Evolutionary conservation across 2,797 vertebrate genomes (phyloP).

Genomic region (Okamejei kenojei): DNA sequence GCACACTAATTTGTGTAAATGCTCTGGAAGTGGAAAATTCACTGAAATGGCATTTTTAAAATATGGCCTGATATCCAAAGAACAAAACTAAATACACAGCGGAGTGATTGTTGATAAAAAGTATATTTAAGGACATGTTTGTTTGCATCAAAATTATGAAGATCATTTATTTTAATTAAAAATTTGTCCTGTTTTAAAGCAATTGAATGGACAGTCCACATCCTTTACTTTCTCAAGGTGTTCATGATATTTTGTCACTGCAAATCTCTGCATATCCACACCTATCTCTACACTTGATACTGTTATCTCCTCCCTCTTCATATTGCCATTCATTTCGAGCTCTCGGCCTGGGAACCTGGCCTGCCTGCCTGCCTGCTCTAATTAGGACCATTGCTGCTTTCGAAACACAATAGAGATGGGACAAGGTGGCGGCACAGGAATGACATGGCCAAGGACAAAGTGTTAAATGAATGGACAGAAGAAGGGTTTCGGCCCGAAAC

Average conservation of each 20-base stretch:
- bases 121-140: background rate
- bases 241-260: background rate
- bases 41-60: background rate
- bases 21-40: background rate
- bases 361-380: background rate
- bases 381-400: background rate
- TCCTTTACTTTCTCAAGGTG: background rate
- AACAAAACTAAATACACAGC: background rate
- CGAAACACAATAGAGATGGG: background rate
- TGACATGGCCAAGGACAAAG: background rate
- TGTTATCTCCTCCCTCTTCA: background rate
- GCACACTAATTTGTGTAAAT: background rate
- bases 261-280: slow-evolving; percentile 9
- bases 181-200: background rate
- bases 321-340: background rate
- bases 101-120: background rate
- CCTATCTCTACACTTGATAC: background rate
- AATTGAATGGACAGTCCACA: background rate
- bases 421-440: background rate
- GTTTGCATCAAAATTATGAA: background rate
- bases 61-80: background rate
- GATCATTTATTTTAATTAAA: background rate
- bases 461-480: too few species aligned
- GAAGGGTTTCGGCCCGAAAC: too few species aligned
- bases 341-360: background rate